Percentiles rank a stretch among this genome's conserved stretches.
These are phyloP conservation scores for Excalfactoria chinensis DNA, from an alignment of 2,113 vertebrate species.

Conservation along the genomic window DNA sequence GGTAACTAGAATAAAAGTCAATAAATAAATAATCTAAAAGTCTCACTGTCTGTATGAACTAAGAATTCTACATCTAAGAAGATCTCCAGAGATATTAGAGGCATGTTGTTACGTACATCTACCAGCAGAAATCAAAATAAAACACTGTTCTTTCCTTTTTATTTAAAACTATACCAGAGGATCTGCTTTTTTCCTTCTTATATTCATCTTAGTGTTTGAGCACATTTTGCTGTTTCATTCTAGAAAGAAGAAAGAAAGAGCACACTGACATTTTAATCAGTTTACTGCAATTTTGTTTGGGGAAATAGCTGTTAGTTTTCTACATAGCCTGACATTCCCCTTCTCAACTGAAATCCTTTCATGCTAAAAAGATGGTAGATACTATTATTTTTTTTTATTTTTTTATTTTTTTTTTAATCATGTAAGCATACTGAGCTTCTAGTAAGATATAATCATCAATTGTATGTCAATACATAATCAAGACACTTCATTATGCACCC, in stretches of 20 bases:
- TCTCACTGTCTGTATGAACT: not conserved
- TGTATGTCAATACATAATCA: not conserved
- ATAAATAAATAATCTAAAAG: not conserved
- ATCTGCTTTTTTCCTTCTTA: not conserved
- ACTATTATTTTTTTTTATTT: not conserved
- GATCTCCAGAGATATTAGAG: not conserved
- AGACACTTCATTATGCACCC: not conserved
- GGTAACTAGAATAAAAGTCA: not conserved
- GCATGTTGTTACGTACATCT: not conserved
- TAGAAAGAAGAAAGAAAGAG: not conserved
- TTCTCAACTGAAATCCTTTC: not conserved
- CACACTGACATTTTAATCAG: not conserved
- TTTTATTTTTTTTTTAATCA: not conserved
- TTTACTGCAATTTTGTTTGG: not conserved
- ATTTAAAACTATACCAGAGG: not conserved
- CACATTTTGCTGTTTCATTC: not conserved
- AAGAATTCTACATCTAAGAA: not conserved
- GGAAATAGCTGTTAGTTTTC: accelerated
- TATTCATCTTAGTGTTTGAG: not conserved
- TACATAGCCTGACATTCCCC: not conserved
- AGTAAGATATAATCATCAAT: not conserved
- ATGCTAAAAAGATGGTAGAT: not conserved
- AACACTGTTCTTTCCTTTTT: not conserved
- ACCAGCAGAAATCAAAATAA: not conserved
- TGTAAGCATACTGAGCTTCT: not conserved